Evolutionary conservation across 2,113 vertebrate genomes (phyloP).

Genomic region (Bagarius yarrelli): DNA sequence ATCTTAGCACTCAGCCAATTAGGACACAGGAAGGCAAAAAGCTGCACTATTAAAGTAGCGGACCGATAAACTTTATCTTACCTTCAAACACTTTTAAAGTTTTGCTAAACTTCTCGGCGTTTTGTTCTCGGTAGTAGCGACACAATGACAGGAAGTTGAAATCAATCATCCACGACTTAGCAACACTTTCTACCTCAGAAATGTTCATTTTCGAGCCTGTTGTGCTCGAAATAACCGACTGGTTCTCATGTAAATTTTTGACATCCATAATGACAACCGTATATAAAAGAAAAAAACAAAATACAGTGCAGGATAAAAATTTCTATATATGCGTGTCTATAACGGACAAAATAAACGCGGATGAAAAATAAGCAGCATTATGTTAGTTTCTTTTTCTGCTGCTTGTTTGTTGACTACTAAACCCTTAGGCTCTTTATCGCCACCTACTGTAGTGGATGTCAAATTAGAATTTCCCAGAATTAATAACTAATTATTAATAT

Average conservation of each 20-base stretch:
- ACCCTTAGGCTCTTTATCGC: too few species aligned
- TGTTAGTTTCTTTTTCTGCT: too few species aligned
- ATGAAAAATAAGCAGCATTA: neutral
- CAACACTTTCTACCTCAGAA: conserved; percentile 42
- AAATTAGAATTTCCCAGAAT: too few species aligned
- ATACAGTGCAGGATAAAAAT: neutral
- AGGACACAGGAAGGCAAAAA: neutral
- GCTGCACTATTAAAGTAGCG: neutral
- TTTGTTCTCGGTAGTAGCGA: conserved; percentile 59
- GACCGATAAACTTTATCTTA: conserved; percentile 14
- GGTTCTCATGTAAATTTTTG: neutral
- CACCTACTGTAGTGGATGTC: too few species aligned
- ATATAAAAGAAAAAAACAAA: neutral
- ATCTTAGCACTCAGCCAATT: neutral
- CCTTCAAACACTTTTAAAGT: conserved; percentile 58
- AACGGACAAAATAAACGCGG: neutral
- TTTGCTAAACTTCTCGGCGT: conserved; percentile 56
- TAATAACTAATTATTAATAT: too few species aligned
- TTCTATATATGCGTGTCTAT: neutral
- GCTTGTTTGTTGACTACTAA: neutral
- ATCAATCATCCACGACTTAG: conserved; percentile 64
- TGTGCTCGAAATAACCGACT: neutral
- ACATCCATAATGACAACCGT: neutral
- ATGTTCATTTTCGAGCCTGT: conserved; percentile 24
- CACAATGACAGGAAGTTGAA: conserved; percentile 65